These are phyloP conservation scores for Drosophila triauraria DNA, from an alignment of 1,140 invertebrate species.

Conservation along the genomic window DNA sequence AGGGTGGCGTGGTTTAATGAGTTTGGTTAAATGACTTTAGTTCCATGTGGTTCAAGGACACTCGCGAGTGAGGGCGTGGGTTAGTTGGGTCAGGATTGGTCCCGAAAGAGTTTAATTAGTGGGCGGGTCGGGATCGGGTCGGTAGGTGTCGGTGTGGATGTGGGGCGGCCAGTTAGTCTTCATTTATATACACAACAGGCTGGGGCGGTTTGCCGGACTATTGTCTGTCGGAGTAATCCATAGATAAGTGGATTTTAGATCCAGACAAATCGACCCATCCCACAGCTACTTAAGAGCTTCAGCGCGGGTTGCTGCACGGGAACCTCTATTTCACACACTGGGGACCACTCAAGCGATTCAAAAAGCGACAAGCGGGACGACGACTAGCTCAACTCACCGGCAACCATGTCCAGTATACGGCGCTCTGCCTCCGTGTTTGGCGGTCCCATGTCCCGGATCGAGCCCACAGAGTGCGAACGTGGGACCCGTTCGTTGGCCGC, in stretches of 20 bases:
- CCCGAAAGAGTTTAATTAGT: constrained; percentile 18
- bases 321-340: neutral
- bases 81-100: constrained; percentile 25
- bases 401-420: constrained; percentile 89
- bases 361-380: constrained; percentile 32
- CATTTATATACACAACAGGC: constrained; percentile 57
- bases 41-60: constrained; percentile 71
- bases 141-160: constrained; percentile 38
- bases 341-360: constrained; percentile 44
- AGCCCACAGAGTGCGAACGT: constrained; percentile 89
- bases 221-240: neutral
- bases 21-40: constrained; percentile 78
- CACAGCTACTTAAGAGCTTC: constrained; percentile 13
- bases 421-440: constrained; percentile 87
- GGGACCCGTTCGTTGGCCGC: constrained; percentile 73
- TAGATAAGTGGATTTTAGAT: neutral
- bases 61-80: constrained; percentile 54
- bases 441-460: constrained; percentile 87
- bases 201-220: constrained; percentile 19
- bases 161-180: constrained; percentile 63
- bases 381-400: constrained; percentile 85
- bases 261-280: constrained; percentile 22
- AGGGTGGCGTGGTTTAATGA: constrained; percentile 79
- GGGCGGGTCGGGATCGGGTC: constrained; percentile 39
- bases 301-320: constrained; percentile 27